Base-by-base conservation (phyloP, 1,140 invertebrate genomes). In the Myzus persicae region DNA sequence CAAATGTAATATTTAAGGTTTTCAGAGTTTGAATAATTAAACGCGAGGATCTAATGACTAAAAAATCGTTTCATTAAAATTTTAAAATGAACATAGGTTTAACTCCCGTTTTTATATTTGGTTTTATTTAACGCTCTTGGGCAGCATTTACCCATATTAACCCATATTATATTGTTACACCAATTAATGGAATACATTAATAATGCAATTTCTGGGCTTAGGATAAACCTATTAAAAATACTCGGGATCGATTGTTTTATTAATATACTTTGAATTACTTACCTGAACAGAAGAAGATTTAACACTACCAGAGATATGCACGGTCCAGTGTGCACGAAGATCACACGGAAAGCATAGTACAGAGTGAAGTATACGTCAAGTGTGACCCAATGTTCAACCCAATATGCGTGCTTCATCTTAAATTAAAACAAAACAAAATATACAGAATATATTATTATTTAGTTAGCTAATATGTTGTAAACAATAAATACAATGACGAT, bases 241-340 rank as follows among this genome's bases (percentile, higher is more conserved):
- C 31, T 67, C 11, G 31, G 59, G 31, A 31, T 31, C 4, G 59
- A 67, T 67, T 67, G 9, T 67, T 59, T 36, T 81, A 81, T 81
- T 22, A 81, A 36, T 84, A 40, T 84, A 26, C 24, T 40, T 26
- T 9, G 8, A n/a, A 36, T 36, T 22, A 81, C 91, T 84, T 84
- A 93, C 91, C 91, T 82, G 94, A 99, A 99, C 2, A 99, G 96
- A 20, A 99, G 95, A 0, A 98, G 96, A 95, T 99, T 99, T 36
- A 99, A 96, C 2, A 98, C 97, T 2, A 99, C 98, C 20, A 99
- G 96, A 7, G 97, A 96, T 7, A 98, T 96, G 95, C 98, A 99
- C 0, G 98, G 98, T 38, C 98, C 95, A 93, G 98, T 95, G 95
- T 99, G 98, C 31, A 99, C 98, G 95, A 98, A 99, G 26, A 99